phyloP scores from a whole-genome alignment of 2,888 invertebrate species.

The Pristionchus maxplancki region DNA sequence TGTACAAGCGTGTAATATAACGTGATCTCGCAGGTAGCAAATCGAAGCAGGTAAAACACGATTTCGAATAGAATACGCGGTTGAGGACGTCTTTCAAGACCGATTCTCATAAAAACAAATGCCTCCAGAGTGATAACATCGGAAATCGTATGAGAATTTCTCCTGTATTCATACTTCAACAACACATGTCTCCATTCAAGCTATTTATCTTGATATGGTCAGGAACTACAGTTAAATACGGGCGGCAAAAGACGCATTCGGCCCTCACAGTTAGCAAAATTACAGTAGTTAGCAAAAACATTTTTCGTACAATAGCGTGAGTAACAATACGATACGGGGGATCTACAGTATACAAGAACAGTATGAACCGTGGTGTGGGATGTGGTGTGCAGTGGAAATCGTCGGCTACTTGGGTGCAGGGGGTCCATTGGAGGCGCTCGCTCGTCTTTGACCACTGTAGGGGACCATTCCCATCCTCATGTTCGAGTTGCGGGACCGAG shows the following conservation, averaged over 20 bases:
- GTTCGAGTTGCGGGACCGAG: background rate
- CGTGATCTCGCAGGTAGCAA: too few species aligned
- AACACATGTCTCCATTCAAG: too few species aligned
- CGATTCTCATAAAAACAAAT: too few species aligned
- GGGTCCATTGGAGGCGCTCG: too few species aligned
- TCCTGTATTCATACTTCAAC: too few species aligned
- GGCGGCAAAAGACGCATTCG: too few species aligned
- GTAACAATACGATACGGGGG: background rate
- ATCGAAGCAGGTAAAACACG: too few species aligned
- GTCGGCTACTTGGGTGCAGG: background rate
- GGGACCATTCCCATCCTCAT: conserved; percentile 21
- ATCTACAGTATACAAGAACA: background rate
- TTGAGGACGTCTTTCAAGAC: too few species aligned
- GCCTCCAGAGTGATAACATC: too few species aligned
- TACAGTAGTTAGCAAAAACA: background rate
- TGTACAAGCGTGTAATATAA: too few species aligned
- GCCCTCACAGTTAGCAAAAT: background rate
- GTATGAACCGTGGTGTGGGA: background rate
- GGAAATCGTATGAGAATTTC: too few species aligned
- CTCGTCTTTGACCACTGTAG: background rate
- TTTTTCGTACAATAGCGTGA: background rate
- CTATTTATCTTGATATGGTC: conserved; percentile 21
- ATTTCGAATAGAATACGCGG: too few species aligned
- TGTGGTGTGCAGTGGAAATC: background rate
- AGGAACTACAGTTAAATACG: background rate